A percentile compares a stretch with the other conserved stretches of the same genome.
These are phyloP conservation scores for Tanytarsus gracilentus DNA, from an alignment of 2,888 invertebrate species.

Conservation along the genomic window DNA sequence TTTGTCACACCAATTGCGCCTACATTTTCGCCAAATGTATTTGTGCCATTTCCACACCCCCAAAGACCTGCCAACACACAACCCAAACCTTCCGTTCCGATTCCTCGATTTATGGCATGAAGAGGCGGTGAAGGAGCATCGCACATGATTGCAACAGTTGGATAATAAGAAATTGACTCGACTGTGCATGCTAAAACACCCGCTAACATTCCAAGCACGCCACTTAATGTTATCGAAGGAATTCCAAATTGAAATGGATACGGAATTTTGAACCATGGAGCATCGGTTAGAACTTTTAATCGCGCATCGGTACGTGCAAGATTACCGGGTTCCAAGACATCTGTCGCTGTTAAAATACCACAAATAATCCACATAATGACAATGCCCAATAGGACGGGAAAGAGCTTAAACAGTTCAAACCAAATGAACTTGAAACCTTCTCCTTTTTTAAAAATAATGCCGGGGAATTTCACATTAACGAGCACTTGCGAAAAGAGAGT, in stretches of 20 bases:
- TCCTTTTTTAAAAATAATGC: conserved; percentile 49
- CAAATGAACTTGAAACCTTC: conserved; percentile 49
- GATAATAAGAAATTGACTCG: conserved; percentile 81
- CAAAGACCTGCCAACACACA: conserved; percentile 74
- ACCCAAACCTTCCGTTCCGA: conserved; percentile 76
- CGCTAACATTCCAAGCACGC: conserved; percentile 65
- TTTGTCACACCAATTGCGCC: conserved; percentile 82
- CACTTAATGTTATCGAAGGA: conserved; percentile 57
- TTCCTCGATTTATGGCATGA: conserved; percentile 80
- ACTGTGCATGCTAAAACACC: conserved; percentile 71
- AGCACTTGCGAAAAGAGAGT: conserved; percentile 73
- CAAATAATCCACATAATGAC: conserved; percentile 68
- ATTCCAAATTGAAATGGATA: conserved; percentile 76
- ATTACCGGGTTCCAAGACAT: conserved; percentile 55
- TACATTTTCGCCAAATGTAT: conserved; percentile 83
- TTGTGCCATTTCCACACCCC: conserved; percentile 72
- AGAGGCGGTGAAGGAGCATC: conserved; percentile 73
- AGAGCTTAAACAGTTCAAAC: conserved; percentile 68
- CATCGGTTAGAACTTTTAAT: conserved; percentile 56
- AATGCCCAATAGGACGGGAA: conserved; percentile 69
- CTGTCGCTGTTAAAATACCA: conserved; percentile 56
- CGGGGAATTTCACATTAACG: conserved; percentile 54
- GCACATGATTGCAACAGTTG: conserved; percentile 78
- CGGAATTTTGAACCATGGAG: conserved; percentile 71
- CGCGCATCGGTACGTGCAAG: conserved; percentile 67